Conservation (phyloP, 2,888 invertebrate genomes). For the Drosophila rellima region DNA sequence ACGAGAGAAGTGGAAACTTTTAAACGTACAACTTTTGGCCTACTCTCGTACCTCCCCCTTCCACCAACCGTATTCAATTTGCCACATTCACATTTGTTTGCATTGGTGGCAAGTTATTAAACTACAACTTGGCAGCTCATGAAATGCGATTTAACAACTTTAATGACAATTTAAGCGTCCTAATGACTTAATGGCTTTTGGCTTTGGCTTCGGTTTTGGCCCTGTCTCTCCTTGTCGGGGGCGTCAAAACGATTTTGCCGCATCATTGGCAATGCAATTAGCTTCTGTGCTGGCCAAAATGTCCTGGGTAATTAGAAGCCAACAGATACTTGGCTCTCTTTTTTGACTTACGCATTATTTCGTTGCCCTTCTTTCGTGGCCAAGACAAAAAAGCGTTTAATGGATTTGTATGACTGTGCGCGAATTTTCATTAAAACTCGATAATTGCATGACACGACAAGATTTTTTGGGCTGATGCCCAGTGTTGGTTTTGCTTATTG, state of each 20-base stretch:
- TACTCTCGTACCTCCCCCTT: not conserved
- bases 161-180: slow-evolving; percentile 68
- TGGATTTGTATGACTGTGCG: slow-evolving; percentile 72
- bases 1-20: slow-evolving; percentile 30
- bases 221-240: slow-evolving; percentile 21
- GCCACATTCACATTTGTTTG: slow-evolving; percentile 22
- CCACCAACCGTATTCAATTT: slow-evolving; percentile 29
- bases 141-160: slow-evolving; percentile 52
- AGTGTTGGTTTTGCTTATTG: slow-evolving; percentile 38
- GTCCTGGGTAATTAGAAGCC: slow-evolving; percentile 64
- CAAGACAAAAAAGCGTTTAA: slow-evolving; percentile 40
- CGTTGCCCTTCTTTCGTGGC: slow-evolving; percentile 17
- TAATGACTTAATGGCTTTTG: slow-evolving; percentile 72
- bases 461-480: slow-evolving; percentile 44
- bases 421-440: slow-evolving; percentile 77
- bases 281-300: slow-evolving; percentile 46
- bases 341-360: slow-evolving; percentile 14
- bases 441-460: slow-evolving; percentile 78
- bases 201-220: slow-evolving; percentile 16
- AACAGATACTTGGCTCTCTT: slow-evolving; percentile 35
- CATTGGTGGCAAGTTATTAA: slow-evolving; percentile 29
- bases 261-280: slow-evolving; percentile 78
- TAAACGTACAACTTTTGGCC: slow-evolving; percentile 18
- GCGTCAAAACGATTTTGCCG: slow-evolving; percentile 72
- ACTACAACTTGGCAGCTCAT: slow-evolving; percentile 33